These are phyloP conservation scores for Platysternon megacephalum DNA, from an alignment of 2,113 vertebrate species.

Conservation along the genomic window DNA sequence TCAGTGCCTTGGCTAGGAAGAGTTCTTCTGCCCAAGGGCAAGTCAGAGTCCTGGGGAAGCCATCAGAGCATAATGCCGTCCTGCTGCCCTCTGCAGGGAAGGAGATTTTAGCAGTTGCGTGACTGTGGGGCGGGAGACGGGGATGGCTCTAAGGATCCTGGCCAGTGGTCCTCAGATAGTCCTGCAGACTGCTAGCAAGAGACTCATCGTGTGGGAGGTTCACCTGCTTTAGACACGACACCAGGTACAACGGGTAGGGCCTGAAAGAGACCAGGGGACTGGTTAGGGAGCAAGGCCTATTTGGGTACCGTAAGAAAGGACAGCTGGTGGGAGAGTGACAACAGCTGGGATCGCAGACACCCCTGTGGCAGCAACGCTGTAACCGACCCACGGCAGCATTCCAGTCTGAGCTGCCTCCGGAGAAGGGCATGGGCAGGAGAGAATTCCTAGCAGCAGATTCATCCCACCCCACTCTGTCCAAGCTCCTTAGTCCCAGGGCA, in stretches of 20 bases:
- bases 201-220: slow-evolving; percentile 63
- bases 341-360: neutral
- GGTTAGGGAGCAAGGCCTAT: neutral
- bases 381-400: neutral
- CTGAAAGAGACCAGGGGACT: slow-evolving; percentile 61
- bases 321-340: neutral
- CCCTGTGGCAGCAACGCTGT: no score
- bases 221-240: slow-evolving; percentile 68
- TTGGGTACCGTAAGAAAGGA: neutral
- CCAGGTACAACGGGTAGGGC: slow-evolving; percentile 82
- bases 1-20: neutral
- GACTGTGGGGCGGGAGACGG: rapidly evolving
- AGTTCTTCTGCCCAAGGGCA: neutral
- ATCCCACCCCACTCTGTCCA: neutral
- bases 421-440: neutral
- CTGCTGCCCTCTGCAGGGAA: neutral
- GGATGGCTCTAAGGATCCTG: neutral
- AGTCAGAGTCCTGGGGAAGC: neutral
- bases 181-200: slow-evolving; percentile 75
- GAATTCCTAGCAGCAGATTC: neutral
- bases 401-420: neutral
- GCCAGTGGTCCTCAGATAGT: neutral
- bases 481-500: neutral
- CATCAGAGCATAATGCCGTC: neutral
- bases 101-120: neutral